Evolutionary conservation across 2,113 vertebrate genomes (phyloP), one percentile per base, ranked within the genome.

Genomic region (Epinephelus cyanopodus): DNA sequence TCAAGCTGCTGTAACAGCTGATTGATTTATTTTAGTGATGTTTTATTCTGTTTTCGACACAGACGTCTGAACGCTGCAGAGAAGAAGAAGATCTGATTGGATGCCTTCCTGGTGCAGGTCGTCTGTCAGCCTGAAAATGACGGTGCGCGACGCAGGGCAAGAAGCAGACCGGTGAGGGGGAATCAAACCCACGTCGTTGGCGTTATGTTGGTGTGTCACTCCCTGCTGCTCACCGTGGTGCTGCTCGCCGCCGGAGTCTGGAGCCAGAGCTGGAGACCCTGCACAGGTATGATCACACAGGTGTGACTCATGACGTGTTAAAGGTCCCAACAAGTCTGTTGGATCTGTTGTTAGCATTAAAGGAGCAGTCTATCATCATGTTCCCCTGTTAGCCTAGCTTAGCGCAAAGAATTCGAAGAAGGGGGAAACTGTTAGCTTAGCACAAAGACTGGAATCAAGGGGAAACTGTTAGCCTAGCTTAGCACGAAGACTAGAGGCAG

Each of bases 261-360:
- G 3, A 57, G 78, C 17, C 86, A 85, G 21, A 87, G 27, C 86
- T 93, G 91, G 91, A 92, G 68, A 77, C 83, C 92, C 25, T 93
- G 92, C 42, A 93, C 92, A 85, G 92, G 92, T 93, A 87, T 0
- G 8, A 57, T 5, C 6, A 17, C 23, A 15, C 6, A 37, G 29
- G 42, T 11, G 42, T 9, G 42, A 45, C 42, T 10, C 0, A 3
- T 45, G 42, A 45, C 42, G 11, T 9, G 42, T 45, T 45, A 45
- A 45, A 45, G 42, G 42, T 37, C 33, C 33, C 33, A 37, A 37
- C 1, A 37, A 37, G 29, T 29, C 29, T 29, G 29, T 29, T 29
- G 29, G 29, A 29, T 29, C 29, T 29, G 29, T 29, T 29, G 29
- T 29, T 29, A 29, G 29, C 29, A 29, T 29, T 29, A 29, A 29